phyloP scores from a whole-genome alignment of 2,113 vertebrate species.

The Atlantisia rogersi region DNA sequence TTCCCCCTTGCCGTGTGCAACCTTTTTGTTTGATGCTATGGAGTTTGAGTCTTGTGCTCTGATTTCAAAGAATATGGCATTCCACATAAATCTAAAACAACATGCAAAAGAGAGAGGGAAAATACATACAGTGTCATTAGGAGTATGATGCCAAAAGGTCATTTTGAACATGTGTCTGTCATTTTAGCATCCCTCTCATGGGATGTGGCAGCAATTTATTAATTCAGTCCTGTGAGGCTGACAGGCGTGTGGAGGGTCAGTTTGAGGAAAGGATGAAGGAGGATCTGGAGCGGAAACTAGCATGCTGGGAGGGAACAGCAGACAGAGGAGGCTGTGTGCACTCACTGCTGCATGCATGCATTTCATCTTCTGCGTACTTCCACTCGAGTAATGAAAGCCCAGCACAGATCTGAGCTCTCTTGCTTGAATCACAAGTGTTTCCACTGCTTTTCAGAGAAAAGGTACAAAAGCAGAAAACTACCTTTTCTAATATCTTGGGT shows the following conservation, averaged over 20 bases:
- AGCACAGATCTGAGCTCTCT: not conserved
- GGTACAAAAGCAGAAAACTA: not conserved
- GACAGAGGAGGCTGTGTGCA: not conserved
- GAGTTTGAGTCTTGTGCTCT: not conserved
- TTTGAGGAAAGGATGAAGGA: not conserved
- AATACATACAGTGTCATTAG: not conserved
- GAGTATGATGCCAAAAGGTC: not conserved
- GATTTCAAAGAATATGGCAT: not conserved
- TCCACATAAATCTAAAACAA: not conserved
- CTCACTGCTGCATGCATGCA: accelerated
- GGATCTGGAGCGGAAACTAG: conserved; percentile 1
- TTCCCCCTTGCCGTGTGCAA: not conserved
- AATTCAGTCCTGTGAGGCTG: not conserved
- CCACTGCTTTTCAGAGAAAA: not conserved
- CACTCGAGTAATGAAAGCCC: not conserved
- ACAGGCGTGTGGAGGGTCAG: not conserved
- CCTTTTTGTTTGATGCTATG: not conserved
- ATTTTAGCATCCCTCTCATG: not conserved
- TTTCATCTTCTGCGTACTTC: accelerated
- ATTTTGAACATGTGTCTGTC: not conserved
- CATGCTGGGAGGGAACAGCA: not conserved
- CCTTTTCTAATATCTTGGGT: not conserved
- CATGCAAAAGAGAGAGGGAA: not conserved
- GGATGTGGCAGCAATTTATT: not conserved
- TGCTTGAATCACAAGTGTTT: not conserved